Evolutionary conservation across 2,113 vertebrate genomes (phyloP), one percentile per base, ranked within the genome.

Genomic region (Eretmochelys imbricata): DNA sequence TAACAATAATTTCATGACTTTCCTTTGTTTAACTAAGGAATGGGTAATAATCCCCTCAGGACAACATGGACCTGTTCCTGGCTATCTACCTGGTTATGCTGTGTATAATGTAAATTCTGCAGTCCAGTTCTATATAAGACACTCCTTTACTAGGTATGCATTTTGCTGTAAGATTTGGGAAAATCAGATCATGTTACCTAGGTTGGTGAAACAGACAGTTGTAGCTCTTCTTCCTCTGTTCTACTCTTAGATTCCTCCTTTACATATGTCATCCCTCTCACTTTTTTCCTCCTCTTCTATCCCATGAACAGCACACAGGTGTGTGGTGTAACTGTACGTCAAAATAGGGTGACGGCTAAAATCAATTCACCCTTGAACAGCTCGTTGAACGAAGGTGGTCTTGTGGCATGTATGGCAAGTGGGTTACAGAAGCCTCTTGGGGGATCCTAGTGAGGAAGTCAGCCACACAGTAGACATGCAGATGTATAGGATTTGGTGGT

Each of bases 321-420:
- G 49, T 59, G 20, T 0, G 0, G 1, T 50, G 6, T 10, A 35
- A 80, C 19, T 48, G 51, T 72, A 62, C 1, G 2, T 62, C 10
- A 57, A 10, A 62, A 29, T 5, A 62, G 5, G 31, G 25, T 8
- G 11, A 1, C 27, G 3, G 55, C 14, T 48, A 48, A 81, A 90
- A 1, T 11, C 20, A 87, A 50, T 3, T 42, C 10, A 48, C 50
- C 48, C 69, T 57, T 48, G 35, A 88, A 31, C 6, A 49, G n/a
- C 35, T 25, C 62, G 29, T 13, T 35, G 27, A 48, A 78, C 51
- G 83, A 85, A 24, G 6, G 5, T 17, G 54, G 10, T 14, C 3
- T 20, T 27, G 11, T 87, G 42, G 14, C 50, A n/a, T 1, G 6
- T 55, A 19, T 16, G 90, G 49, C 53, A 53, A 35, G 50, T 3